Evolutionary conservation across 1,140 invertebrate genomes (phyloP).

Genomic region (Brachionus rubens): DNA sequence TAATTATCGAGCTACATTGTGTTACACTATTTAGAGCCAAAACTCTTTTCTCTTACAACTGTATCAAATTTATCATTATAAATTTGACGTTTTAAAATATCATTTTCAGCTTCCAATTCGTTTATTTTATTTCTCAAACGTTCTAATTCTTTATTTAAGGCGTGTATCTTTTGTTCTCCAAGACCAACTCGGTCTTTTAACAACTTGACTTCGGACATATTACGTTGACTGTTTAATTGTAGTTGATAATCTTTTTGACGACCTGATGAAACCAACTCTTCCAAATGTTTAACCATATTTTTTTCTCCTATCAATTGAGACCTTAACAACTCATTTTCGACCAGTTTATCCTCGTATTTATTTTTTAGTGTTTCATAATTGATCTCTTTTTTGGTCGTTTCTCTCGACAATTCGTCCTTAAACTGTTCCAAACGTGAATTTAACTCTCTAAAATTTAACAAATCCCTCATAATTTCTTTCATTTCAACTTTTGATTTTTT

Average conservation of each 20-base stretch:
- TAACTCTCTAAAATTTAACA: slow-evolving; percentile 56
- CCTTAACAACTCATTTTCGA: slow-evolving; percentile 54
- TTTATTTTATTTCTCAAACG: slow-evolving; percentile 55
- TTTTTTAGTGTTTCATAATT: slow-evolving; percentile 57
- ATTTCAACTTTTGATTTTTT: slow-evolving; percentile 54
- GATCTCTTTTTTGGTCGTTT: slow-evolving; percentile 52
- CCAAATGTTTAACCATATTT: slow-evolving; percentile 53
- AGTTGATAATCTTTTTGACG: slow-evolving; percentile 58
- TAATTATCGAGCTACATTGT: too few relatives aligned
- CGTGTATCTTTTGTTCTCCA: slow-evolving; percentile 59
- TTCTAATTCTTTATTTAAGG: slow-evolving; percentile 56
- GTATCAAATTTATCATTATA: slow-evolving; percentile 60
- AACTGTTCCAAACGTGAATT: slow-evolving; percentile 55
- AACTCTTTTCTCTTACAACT: neutral
- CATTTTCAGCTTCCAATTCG: slow-evolving; percentile 58
- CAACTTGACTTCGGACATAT: slow-evolving; percentile 57
- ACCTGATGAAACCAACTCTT: slow-evolving; percentile 55
- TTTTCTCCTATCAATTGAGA: slow-evolving; percentile 54
- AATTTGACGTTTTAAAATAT: slow-evolving; percentile 55
- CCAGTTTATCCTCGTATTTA: slow-evolving; percentile 54
- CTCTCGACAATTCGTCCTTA: slow-evolving; percentile 57
- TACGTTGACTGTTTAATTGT: slow-evolving; percentile 56
- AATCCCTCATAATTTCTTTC: slow-evolving; percentile 53
- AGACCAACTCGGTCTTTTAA: slow-evolving; percentile 58
- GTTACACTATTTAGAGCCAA: too few relatives aligned